Evolutionary conservation across 1,140 invertebrate genomes (phyloP).

Genomic region (Laodelphax striatellus): DNA sequence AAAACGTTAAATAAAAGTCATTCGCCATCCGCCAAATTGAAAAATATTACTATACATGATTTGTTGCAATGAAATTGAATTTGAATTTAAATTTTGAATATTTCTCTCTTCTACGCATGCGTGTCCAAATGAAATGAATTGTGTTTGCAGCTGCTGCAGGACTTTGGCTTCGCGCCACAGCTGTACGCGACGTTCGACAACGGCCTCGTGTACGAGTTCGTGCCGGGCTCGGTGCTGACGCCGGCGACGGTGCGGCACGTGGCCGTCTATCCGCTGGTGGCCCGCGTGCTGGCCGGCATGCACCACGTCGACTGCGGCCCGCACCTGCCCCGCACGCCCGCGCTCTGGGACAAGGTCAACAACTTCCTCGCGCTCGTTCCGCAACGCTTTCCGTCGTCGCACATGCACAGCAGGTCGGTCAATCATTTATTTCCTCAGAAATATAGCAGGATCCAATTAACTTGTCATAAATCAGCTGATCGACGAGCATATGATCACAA

Average conservation of each 20-base stretch:
- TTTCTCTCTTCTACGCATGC: no score
- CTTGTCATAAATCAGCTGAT: no score
- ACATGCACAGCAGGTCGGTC: not conserved
- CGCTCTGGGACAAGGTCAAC: constrained; percentile 60
- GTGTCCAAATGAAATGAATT: no score
- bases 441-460: no score
- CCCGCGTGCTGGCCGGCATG: constrained; percentile 66
- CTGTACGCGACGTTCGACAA: constrained; percentile 89
- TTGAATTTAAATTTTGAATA: no score
- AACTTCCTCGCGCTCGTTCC: constrained; percentile 64
- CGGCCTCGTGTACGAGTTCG: constrained; percentile 87
- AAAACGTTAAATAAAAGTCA: no score
- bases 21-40: no score
- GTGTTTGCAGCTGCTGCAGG: constrained; percentile 51
- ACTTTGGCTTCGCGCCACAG: constrained; percentile 64
- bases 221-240: constrained; percentile 69
- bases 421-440: no score
- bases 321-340: constrained; percentile 29
- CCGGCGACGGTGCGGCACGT: constrained; percentile 52
- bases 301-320: constrained; percentile 45
- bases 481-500: no score
- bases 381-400: constrained; percentile 24
- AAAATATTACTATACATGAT: no score
- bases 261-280: constrained; percentile 61
- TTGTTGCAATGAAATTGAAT: no score